Base-by-base conservation (phyloP, 2,113 vertebrate species). In the Pao palembangensis region DNA sequence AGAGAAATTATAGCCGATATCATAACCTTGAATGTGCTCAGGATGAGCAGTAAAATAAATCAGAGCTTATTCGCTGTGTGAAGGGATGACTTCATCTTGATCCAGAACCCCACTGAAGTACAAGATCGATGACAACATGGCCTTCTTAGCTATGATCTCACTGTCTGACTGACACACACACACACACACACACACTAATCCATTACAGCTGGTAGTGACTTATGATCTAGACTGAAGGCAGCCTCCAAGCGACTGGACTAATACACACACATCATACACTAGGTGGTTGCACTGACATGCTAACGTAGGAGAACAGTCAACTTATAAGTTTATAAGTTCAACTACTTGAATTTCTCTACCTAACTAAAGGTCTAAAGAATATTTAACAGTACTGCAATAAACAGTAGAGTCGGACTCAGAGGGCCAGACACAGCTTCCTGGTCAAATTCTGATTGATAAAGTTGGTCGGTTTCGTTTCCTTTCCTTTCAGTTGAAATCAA, bases 391-490 rank as follows among this genome's bases (percentile, higher is more conserved):
- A n/a, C n/a, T n/a, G n/a, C n/a, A n/a, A n/a, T n/a, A n/a, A n/a
- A n/a, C n/a, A n/a, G n/a, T n/a, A n/a, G 21, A 23, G 21, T 23
- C 21, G 21, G 21, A 23, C 21, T 23, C 21, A 23, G 21, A 23
- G 21, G 21, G 21, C 21, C 21, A 3, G 21, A 23, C 21, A 3
- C 21, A 23, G 21, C 21, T 23, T 23, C 75, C 75, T 75, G 84
- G 70, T 66, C 42, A 74, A 48, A 23, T 20, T 50, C 54, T 42
- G 17, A 47, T 1, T 38, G 8, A 59, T 60, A 20, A 41, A 48
- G 55, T 59, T 77, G 55, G 51, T 58, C 38, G 58, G 55, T n/a
- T n/a, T n/a, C n/a, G n/a, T n/a, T n/a, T n/a, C 21, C 71, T 64
- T 64, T 63, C 34, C 17, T 38, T 16, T 38, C 34, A 12, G 11